A percentile compares a stretch with the other conserved stretches of the same genome.
Conservation (phyloP, 2,113 vertebrate genomes). For the Mystacornis crossleyi region DNA sequence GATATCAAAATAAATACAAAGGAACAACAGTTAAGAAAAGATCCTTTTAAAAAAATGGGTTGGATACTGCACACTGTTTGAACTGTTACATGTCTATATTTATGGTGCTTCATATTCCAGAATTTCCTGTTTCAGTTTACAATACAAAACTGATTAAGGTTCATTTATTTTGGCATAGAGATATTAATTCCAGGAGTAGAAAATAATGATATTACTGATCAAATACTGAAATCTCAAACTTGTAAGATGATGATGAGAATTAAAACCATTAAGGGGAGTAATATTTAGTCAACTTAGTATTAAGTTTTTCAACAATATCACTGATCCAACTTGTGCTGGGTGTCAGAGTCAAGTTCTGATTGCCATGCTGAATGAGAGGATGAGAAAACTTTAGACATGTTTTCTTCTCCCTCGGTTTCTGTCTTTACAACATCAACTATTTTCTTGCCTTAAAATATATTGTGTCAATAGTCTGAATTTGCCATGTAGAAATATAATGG, state of each 20-base stretch:
- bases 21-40: not conserved
- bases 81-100: not conserved
- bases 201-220: not conserved
- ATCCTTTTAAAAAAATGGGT: rapidly evolving
- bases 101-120: not conserved
- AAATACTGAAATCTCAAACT: not conserved
- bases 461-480: not conserved
- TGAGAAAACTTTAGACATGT: rapidly evolving
- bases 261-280: not conserved
- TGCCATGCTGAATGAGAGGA: not conserved
- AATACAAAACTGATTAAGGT: not conserved
- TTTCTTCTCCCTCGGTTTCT: not conserved
- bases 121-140: not conserved
- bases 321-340: not conserved
- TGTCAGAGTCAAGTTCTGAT: not conserved
- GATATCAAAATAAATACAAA: not conserved
- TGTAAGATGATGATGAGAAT: not conserved
- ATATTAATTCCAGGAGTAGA: not conserved
- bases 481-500: not conserved
- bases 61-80: not conserved
- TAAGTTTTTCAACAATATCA: not conserved
- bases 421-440: not conserved
- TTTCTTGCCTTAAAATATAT: not conserved
- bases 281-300: not conserved
- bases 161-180: not conserved